Base-by-base conservation (phyloP, 2,797 vertebrate genomes). In the Astyanax mexicanus region DNA sequence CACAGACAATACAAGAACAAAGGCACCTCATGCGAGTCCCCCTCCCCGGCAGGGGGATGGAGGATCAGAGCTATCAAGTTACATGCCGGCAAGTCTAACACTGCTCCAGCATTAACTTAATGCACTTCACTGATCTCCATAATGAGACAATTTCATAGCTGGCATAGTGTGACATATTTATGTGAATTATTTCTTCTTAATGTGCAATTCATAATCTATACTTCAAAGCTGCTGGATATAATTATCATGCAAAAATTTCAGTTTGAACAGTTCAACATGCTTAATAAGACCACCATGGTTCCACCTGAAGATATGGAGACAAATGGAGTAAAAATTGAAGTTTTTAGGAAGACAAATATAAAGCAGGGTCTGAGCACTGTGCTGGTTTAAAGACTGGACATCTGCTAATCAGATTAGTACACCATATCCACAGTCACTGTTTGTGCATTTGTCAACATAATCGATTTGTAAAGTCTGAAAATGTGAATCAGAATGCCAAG, bases 331-430 rank as follows among this genome's bases (percentile, higher is more conserved):
- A n/a, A n/a, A n/a, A n/a, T n/a, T n/a, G n/a, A n/a, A n/a, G n/a
- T n/a, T n/a, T n/a, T n/a, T n/a, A n/a, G n/a, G n/a, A n/a, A n/a
- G n/a, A n/a, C n/a, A n/a, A n/a, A n/a, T n/a, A n/a, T 47, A 47
- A 47, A 19, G 29, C 29, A 2, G 5, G 29, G 29, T 32, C 29
- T 32, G 29, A 32, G 29, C 2, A 32, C 29, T 32, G 29, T 32
- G 29, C 29, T 32, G 2, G 29, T 32, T 5, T 29, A 32, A 29
- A 32, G 29, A 32, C 29, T 15, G 32, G 32, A 19, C 45, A 74
- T 65, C 54, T 65, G 44, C 55, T 74, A 35, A 38, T 21, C 62
- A 77, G 45, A 61, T 81, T 79, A 76, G 51, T 38, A 23, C 51
- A 40, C 21, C 51, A 57, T 21, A 47, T 52, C 27, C 37, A 32